Base-by-base conservation (phyloP, 2,113 vertebrate genomes). In the Indicator maculatus region DNA sequence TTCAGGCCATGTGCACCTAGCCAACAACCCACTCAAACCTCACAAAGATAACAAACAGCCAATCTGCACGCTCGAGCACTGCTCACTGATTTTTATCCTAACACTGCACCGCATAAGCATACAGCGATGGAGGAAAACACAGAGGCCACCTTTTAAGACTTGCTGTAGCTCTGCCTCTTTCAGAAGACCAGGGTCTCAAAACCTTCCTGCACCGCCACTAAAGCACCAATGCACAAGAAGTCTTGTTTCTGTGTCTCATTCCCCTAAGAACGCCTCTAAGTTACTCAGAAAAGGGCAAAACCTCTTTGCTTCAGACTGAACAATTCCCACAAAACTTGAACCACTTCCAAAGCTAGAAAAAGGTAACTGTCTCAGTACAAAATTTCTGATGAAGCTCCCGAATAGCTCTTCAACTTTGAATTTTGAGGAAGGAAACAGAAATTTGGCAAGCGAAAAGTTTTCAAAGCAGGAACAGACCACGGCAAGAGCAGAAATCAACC, bases 11-110 rank as follows among this genome's bases (percentile, higher is more conserved):
- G 71, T 66, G 67, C 88, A 71, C 76, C 88, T 47, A 93, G 76
- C 93, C 95, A 93, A 82, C 90, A 95, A 78, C 95, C 93, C 93
- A 95, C 95, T 84, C 93, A 90, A 86, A 88, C 72, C 65, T 65
- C 0, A 0, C 80, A 81, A 15, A 90, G 88, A 75, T 84, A 93
- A 83, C 36, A 36, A 86, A 69, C 88, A 93, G 80, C 72, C 82
- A 63, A 88, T 96, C 86, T 90, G 88, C 79, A 77, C 1, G 5
- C 81, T 78, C 8, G 0, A 93, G 90, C 56, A 36, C 38, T 45
- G 30, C 15, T 94, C 85, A 86, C 52, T 83, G 86, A 81, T 93
- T 87, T 86, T 95, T 81, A 94, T 91, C 88, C 85, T 86, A 38
- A 78, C 77, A 53, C 10, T 16, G 58, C 31, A 78, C 45, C 80